Conservation (phyloP, 2,797 vertebrate species). For the Ciconia nigra region DNA sequence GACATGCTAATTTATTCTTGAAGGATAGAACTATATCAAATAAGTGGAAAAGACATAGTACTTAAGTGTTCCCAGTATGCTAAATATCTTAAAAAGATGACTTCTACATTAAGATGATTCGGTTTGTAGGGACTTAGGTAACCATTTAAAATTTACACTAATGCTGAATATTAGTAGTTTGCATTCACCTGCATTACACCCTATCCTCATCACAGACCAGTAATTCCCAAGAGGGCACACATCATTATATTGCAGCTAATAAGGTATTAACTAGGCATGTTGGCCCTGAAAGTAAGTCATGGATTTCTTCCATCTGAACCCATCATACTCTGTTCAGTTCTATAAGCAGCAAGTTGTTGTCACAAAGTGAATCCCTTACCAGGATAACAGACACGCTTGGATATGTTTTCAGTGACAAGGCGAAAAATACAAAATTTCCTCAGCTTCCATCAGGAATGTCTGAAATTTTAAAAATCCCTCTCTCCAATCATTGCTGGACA, state of each 20-base stretch:
- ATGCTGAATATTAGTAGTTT: not conserved
- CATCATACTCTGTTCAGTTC: not conserved
- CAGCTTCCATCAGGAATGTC: not conserved
- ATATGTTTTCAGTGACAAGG: not conserved
- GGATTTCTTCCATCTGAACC: not conserved
- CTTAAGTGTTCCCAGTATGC: not conserved
- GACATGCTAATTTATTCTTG: not conserved
- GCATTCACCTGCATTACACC: not conserved
- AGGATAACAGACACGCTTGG: not conserved
- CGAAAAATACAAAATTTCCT: not conserved
- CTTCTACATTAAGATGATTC: not conserved
- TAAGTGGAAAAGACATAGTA: not conserved
- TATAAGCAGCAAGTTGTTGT: not conserved
- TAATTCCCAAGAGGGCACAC: not conserved
- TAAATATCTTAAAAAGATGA: not conserved
- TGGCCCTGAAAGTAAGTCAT: not conserved
- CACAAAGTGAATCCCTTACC: not conserved
- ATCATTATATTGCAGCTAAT: not conserved
- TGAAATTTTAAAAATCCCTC: not conserved
- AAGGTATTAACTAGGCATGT: not conserved
- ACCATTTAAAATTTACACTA: not conserved
- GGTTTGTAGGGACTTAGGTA: not conserved
- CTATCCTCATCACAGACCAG: not conserved
- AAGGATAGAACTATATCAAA: not conserved
- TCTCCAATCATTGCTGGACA: not conserved